phyloP scores from a whole-genome alignment of 2,888 invertebrate genomes.

The Leptopilina drosophilae region DNA sequence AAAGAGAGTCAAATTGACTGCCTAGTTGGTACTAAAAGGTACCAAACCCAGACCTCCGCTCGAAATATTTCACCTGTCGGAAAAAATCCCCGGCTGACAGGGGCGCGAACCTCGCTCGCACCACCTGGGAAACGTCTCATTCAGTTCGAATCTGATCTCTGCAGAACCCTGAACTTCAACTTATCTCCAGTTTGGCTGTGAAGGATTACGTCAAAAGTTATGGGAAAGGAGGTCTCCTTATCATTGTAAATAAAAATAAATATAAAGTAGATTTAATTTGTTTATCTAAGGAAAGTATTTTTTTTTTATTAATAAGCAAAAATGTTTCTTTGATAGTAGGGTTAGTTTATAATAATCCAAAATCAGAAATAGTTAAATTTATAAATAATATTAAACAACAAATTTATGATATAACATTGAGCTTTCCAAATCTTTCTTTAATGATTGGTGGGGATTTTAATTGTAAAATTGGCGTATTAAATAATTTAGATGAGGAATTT shows the following conservation, averaged over 20 bases:
- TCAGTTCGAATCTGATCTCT: too few species aligned
- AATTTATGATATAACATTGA: conserved; percentile 1
- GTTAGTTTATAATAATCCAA: conserved; percentile 1
- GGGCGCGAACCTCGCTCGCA: too few species aligned
- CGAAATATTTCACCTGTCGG: too few species aligned
- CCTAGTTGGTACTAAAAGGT: too few species aligned
- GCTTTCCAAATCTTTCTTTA: not conserved
- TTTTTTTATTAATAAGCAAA: not conserved
- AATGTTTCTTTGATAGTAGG: not conserved
- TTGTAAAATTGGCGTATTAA: not conserved
- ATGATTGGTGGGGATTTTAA: too few species aligned
- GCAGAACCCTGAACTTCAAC: too few species aligned
- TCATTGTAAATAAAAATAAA: not conserved
- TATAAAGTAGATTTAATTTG: not conserved
- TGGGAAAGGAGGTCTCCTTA: not conserved
- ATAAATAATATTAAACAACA: not conserved
- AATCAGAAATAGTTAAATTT: not conserved
- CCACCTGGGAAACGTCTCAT: too few species aligned
- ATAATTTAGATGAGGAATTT: not conserved
- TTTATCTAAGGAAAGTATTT: not conserved
- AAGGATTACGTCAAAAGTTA: too few species aligned
- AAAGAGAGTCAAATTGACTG: too few species aligned
- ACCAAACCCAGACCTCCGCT: too few species aligned
- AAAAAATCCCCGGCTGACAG: too few species aligned
- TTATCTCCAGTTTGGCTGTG: too few species aligned